Conservation (phyloP, 1,140 invertebrate species). For the Cecropterus lyciades region DNA sequence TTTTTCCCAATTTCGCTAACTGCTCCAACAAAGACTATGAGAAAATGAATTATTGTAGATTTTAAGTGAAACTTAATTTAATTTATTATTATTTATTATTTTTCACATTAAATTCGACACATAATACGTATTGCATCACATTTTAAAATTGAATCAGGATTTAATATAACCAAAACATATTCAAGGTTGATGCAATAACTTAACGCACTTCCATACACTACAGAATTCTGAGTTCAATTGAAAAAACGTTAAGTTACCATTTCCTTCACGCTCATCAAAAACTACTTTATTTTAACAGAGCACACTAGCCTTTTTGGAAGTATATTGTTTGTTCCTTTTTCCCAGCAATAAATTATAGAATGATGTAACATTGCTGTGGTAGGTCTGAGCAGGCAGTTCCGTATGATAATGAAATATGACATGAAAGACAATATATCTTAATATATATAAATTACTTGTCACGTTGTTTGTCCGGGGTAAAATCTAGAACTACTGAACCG, state of each 20-base stretch:
- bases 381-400: not conserved
- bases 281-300: conserved; percentile 18
- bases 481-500: too few relatives aligned
- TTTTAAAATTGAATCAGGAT: not conserved
- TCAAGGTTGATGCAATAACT: not conserved
- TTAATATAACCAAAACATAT: not conserved
- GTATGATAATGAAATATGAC: too few relatives aligned
- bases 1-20: not conserved
- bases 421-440: too few relatives aligned
- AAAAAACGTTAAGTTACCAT: conserved; percentile 6
- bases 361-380: not conserved
- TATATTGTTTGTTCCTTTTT: not conserved
- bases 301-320: not conserved
- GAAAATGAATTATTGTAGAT: too few relatives aligned
- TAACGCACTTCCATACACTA: not conserved
- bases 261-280: conserved; percentile 23
- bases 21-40: too few relatives aligned
- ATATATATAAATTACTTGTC: too few relatives aligned
- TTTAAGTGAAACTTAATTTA: too few relatives aligned
- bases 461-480: too few relatives aligned
- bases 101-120: not conserved
- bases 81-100: too few relatives aligned
- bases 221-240: conserved; percentile 1
- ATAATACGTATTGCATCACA: not conserved
- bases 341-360: conserved; percentile 12